These are phyloP conservation scores for Archips xylosteana DNA, from an alignment of 2,888 invertebrate genomes.

Conservation along the genomic window DNA sequence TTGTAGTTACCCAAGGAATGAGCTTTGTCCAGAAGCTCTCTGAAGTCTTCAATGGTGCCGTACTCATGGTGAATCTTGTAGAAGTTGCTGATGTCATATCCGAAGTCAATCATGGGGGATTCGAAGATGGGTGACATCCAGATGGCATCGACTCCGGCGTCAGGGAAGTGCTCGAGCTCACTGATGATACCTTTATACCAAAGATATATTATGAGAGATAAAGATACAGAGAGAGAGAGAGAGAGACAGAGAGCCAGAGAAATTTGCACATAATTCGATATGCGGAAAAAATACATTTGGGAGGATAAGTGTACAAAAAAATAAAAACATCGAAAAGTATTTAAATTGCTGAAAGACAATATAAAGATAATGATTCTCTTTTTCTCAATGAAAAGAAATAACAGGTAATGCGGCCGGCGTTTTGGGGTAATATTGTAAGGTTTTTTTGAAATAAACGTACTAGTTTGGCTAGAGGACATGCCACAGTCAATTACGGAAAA, in stretches of 20 bases:
- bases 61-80: slow-evolving; percentile 89
- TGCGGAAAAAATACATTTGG: no score
- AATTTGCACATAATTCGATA: no score
- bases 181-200: slow-evolving; percentile 79
- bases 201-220: not conserved
- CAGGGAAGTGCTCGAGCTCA: slow-evolving; percentile 87
- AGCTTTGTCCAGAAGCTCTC: slow-evolving; percentile 82
- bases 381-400: no score
- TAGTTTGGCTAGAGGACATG: no score
- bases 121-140: slow-evolving; percentile 95
- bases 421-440: no score
- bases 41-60: slow-evolving; percentile 91
- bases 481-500: no score
- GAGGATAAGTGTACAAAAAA: no score
- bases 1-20: slow-evolving; percentile 78
- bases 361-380: no score
- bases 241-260: not conserved
- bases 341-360: no score
- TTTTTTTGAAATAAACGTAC: no score
- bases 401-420: no score
- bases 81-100: slow-evolving; percentile 94
- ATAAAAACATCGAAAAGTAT: no score
- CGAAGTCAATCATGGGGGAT: slow-evolving; percentile 94
- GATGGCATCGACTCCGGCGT: slow-evolving; percentile 89
- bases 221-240: not conserved